Evolutionary conservation across 2,113 vertebrate species (phyloP).

Genomic region (Tragelaphus scriptus): DNA sequence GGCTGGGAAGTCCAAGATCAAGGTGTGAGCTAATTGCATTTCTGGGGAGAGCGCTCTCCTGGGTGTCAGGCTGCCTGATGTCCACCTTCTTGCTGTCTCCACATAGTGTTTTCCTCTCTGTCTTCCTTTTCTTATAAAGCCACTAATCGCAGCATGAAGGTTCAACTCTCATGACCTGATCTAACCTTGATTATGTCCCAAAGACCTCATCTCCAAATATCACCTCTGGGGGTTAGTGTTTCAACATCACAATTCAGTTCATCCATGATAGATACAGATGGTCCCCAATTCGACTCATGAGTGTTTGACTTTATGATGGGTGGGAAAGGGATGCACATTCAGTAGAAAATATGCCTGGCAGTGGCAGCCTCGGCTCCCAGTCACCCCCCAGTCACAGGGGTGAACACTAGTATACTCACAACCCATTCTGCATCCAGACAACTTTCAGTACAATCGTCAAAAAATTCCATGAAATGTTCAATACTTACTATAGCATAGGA

Average conservation of each 20-base stretch:
- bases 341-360: not conserved
- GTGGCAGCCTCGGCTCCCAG: too few species aligned
- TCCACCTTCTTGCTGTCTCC: not conserved
- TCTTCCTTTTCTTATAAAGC: not conserved
- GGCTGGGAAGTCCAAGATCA: not conserved
- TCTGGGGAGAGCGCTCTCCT: not conserved
- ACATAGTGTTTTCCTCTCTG: not conserved
- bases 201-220: not conserved
- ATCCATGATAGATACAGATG: not conserved
- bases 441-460: not conserved
- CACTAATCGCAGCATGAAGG: not conserved
- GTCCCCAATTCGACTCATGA: not conserved
- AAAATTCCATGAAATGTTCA: not conserved
- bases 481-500: not conserved
- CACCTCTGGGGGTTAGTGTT: not conserved
- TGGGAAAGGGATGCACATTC: not conserved
- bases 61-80: not conserved
- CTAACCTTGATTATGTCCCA: not conserved
- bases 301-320: not conserved
- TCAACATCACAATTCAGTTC: not conserved
- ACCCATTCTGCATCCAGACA: not conserved
- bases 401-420: not conserved
- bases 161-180: not conserved
- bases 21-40: not conserved
- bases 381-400: not conserved